Percentiles rank a stretch among this genome's conserved stretches.
Conservation (phyloP, 2,113 vertebrate genomes). For the Pagrus major region DNA sequence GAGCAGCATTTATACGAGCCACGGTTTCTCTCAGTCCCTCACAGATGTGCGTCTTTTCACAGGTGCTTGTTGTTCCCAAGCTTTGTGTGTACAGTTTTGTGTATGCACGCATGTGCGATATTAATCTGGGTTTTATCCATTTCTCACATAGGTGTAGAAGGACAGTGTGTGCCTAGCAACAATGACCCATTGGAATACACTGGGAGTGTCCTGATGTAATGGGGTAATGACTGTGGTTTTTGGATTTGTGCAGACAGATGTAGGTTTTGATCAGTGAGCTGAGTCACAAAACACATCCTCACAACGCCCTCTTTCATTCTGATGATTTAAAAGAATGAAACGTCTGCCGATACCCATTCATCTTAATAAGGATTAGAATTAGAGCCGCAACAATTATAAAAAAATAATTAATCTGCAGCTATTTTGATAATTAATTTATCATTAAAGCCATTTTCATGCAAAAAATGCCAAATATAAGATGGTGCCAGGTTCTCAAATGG, state of each 20-base stretch:
- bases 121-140: conserved; percentile 65
- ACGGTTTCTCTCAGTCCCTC: conserved; percentile 52
- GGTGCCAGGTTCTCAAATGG: background rate
- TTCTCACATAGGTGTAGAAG: conserved; percentile 65
- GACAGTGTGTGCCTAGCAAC: conserved; percentile 53
- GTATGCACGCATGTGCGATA: conserved; percentile 41
- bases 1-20: conserved; percentile 23
- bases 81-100: conserved; percentile 18
- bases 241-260: conserved; percentile 57
- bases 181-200: conserved; percentile 20
- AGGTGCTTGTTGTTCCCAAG: conserved; percentile 59
- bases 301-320: conserved; percentile 32
- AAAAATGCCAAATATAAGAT: background rate
- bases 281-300: conserved; percentile 54
- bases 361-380: background rate
- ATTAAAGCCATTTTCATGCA: background rate
- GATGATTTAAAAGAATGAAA: too few species aligned
- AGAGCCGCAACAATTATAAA: background rate
- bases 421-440: background rate
- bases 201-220: conserved; percentile 52
- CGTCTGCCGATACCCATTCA: background rate
- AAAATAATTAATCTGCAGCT: background rate
- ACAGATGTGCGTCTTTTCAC: conserved; percentile 74
- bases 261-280: conserved; percentile 37
- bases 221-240: conserved; percentile 46